Conservation (phyloP, 2,888 invertebrate genomes). For the Spilarctia lutea region DNA sequence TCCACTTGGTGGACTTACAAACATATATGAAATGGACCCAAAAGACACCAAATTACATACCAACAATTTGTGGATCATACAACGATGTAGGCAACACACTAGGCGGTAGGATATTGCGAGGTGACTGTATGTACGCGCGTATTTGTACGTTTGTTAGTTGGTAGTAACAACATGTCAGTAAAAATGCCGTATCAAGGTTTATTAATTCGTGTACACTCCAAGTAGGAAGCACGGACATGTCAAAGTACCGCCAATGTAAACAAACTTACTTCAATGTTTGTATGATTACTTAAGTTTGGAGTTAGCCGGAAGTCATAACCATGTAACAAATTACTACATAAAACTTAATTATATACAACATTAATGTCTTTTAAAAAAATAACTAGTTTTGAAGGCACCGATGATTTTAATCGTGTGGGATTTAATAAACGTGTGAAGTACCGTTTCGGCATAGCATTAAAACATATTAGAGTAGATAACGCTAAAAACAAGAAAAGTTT, state of each 20-base stretch:
- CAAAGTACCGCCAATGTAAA: constrained; percentile 12
- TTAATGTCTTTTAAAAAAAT: background rate
- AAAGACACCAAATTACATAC: too few relatives aligned
- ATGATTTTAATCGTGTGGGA: background rate
- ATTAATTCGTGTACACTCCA: background rate
- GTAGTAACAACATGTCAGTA: background rate
- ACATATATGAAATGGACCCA: too few relatives aligned
- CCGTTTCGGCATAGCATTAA: background rate
- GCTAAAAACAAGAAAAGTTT: too few relatives aligned
- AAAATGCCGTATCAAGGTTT: background rate
- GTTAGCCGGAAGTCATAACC: background rate
- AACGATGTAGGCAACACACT: too few relatives aligned
- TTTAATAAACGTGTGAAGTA: background rate
- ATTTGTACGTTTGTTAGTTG: background rate
- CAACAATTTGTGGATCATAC: too few relatives aligned
- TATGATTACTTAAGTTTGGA: constrained; percentile 10
- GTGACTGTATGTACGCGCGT: too few relatives aligned
- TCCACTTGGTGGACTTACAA: too few relatives aligned
- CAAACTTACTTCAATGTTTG: constrained; percentile 15
- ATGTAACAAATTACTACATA: constrained; percentile 2
- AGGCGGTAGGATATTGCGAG: too few relatives aligned
- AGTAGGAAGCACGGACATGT: background rate
- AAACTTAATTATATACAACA: background rate
- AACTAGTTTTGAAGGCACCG: background rate
- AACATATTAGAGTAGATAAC: background rate